A percentile compares a stretch with the other conserved stretches of the same genome.
Evolutionary conservation across 1,140 invertebrate genomes (phyloP).

Genomic region (Arctopsyche grandis): DNA sequence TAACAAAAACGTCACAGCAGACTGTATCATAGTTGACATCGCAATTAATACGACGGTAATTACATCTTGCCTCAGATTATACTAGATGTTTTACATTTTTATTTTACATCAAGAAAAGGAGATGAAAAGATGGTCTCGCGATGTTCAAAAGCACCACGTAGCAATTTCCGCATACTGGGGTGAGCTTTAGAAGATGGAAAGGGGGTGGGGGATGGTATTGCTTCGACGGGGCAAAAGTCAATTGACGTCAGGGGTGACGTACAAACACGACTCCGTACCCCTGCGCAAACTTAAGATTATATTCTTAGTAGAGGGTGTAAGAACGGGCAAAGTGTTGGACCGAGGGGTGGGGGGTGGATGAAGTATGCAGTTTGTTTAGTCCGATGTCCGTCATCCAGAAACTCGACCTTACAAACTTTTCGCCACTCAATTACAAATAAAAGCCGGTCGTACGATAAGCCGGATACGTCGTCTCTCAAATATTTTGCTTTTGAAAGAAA

Average conservation of each 20-base stretch:
- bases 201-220: background rate
- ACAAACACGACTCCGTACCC: constrained; percentile 45
- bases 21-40: no score
- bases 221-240: constrained; percentile 45
- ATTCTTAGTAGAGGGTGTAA: constrained; percentile 29
- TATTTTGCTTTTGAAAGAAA: no score
- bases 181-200: background rate
- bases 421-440: no score
- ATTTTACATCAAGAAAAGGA: no score
- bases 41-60: no score
- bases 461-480: no score
- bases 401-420: background rate
- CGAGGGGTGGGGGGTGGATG: constrained; percentile 14
- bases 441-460: no score
- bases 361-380: constrained; percentile 18
- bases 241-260: constrained; percentile 44
- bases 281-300: constrained; percentile 48
- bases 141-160: background rate
- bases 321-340: no score
- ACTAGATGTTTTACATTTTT: no score
- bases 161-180: background rate
- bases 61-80: no score
- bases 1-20: no score
- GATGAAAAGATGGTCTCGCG: no score
- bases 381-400: background rate